Base-by-base conservation (phyloP, 2,797 vertebrate species). In the Cyclopterus lumpus region DNA sequence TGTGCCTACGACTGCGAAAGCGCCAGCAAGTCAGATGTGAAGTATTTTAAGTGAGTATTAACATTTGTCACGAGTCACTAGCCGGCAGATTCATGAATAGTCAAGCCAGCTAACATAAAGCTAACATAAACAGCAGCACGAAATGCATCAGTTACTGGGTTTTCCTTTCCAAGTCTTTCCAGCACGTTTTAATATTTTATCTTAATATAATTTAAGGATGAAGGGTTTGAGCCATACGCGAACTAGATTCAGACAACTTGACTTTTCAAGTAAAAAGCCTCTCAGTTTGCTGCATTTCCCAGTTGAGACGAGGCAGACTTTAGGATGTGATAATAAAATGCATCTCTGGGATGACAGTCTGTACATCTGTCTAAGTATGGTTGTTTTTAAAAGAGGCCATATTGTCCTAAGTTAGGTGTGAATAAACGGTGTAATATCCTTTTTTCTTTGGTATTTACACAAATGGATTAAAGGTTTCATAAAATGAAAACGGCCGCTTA, bases 41-140 rank as follows among this genome's bases (percentile, higher is more conserved):
- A 91, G 82, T 93, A 72, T 73, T 93, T 94, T 77, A 94, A 93
- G 93, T 94, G 69, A 92, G 92, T 89, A 18, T 59, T 2, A 12
- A 42, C 40, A 8, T 60, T 71, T 64, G 0, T 67, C 10, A 8
- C 2, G 1, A 5, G 14, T 12, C 70, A 30, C 22, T 16, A 49
- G 5, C 28, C 32, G 7, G 53, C 40, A 22, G 20, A 16, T 64
- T 16, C 54, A 2, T 62, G 18, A 30, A 3, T 0, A 30, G 46
- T 62, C 3, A 3, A 61, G 77, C n/a, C 71, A 69, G n/a, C 22
- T 26, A 46, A 38, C 58, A 7, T 40, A 3, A 15, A 65, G 66
- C 74, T 54, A 66, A 44, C 36, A 9, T 40, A 32, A 73, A 73
- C 30, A 54, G 53, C 4, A 68, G 16, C 57, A 34, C 11, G 2